Conservation (phyloP, 2,888 invertebrate species). For the Cerastoderma edule region DNA sequence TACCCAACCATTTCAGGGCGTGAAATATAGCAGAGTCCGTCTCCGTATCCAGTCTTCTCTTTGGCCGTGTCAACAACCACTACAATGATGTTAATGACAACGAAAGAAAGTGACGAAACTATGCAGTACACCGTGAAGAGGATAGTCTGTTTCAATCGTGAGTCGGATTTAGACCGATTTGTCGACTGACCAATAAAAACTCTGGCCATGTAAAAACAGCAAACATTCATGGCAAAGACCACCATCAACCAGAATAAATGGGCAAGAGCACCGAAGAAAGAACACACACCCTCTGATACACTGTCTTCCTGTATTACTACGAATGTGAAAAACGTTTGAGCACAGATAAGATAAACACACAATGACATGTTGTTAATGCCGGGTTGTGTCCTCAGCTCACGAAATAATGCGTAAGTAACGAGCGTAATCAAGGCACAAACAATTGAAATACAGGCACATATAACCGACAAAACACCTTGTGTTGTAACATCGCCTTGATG, state of each 20-base stretch:
- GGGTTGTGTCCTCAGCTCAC: conserved; percentile 44
- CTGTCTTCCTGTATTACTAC: neutral
- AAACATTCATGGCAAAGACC: conserved; percentile 45
- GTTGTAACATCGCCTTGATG: neutral
- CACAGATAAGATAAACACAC: conserved; percentile 31
- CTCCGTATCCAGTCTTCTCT: conserved; percentile 39
- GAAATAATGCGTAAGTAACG: conserved; percentile 35
- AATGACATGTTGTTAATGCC: conserved; percentile 50
- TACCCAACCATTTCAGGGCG: conserved; percentile 37
- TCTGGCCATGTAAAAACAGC: conserved; percentile 33
- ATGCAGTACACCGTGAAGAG: conserved; percentile 34
- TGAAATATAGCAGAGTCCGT: conserved; percentile 40
- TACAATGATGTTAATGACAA: conserved; percentile 31
- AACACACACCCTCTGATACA: conserved; percentile 17
- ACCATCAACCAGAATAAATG: conserved; percentile 51
- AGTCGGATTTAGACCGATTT: neutral
- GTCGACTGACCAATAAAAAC: conserved; percentile 8
- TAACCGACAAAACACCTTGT: conserved; percentile 35
- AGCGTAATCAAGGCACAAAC: conserved; percentile 32
- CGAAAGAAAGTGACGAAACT: conserved; percentile 8
- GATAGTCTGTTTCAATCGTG: neutral
- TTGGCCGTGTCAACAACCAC: neutral
- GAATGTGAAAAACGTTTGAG: conserved; percentile 47
- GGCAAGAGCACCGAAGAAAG: conserved; percentile 27
- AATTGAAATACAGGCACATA: conserved; percentile 34